Conservation (phyloP, 2,113 vertebrate genomes). For the Silurus meridionalis region DNA sequence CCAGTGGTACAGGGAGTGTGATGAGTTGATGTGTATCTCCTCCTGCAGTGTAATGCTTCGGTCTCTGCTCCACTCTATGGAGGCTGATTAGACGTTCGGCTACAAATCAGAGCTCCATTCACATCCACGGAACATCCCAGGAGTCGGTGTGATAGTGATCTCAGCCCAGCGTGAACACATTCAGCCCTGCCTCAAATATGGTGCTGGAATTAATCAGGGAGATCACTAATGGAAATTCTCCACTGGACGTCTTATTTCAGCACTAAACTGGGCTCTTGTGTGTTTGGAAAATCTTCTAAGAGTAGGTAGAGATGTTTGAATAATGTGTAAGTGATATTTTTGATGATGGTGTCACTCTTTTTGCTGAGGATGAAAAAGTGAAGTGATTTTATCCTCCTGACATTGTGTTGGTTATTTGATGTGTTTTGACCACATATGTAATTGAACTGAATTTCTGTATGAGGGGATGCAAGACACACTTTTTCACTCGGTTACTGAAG, state of each 20-base stretch:
- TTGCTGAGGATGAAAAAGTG: neutral
- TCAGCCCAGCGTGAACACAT: neutral
- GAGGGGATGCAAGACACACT: neutral
- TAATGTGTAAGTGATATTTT: neutral
- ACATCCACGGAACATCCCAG: constrained; percentile 23
- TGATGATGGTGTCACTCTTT: neutral
- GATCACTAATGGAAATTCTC: constrained; percentile 30
- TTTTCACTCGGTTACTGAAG: neutral
- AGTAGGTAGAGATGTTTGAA: neutral
- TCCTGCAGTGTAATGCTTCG: neutral
- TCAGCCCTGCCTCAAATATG: constrained; percentile 13
- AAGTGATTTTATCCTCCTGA: neutral
- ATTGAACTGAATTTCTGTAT: neutral
- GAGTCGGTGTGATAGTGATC: constrained; percentile 17
- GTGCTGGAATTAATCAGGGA: constrained; percentile 3
- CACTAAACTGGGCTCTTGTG: neutral
- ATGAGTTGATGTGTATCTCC: constrained; percentile 16
- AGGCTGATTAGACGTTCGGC: constrained; percentile 53
- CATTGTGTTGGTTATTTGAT: neutral
- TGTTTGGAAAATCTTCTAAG: neutral
- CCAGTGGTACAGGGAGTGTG: neutral
- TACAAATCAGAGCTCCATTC: constrained; percentile 58
- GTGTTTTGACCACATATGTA: neutral
- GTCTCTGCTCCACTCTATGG: constrained; percentile 32
- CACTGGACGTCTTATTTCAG: constrained; percentile 9